Evolutionary conservation across 2,797 vertebrate species (phyloP).

Genomic region (Pipistrellus nathusii): DNA sequence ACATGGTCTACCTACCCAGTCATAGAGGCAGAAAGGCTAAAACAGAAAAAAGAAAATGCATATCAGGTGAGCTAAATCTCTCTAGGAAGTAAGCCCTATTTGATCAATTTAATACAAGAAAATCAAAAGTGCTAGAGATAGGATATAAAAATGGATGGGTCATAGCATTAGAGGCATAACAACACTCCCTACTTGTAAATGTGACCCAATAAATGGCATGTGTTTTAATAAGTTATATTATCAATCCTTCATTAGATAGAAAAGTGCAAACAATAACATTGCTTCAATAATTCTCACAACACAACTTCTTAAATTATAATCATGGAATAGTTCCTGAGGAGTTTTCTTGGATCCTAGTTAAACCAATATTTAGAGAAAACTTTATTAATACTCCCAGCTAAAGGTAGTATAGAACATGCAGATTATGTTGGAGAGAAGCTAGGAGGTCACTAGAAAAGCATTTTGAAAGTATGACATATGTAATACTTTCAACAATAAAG

Average conservation of each 20-base stretch:
- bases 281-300: conserved; percentile 50
- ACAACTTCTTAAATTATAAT: not conserved
- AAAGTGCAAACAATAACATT: conserved; percentile 47
- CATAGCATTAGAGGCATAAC: not conserved
- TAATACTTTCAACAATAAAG: too few relatives aligned
- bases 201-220: not conserved
- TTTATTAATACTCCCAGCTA: conserved; percentile 55
- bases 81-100: not conserved
- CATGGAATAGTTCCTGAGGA: conserved; percentile 15
- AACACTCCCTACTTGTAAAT: conserved; percentile 13
- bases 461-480: not conserved
- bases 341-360: conserved; percentile 37
- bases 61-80: not conserved
- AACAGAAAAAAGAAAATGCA: not conserved
- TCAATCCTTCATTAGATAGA: not conserved
- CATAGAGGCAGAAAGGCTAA: not conserved
- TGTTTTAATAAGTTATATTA: conserved; percentile 45
- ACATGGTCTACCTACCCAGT: not conserved
- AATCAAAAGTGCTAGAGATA: not conserved
- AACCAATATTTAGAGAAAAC: conserved; percentile 58
- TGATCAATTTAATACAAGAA: not conserved
- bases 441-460: not conserved
- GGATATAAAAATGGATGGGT: not conserved
- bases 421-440: conserved; percentile 10
- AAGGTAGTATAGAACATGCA: conserved; percentile 5